These are phyloP conservation scores for Chanos chanos DNA, from an alignment of 2,797 vertebrate species.

Conservation along the genomic window DNA sequence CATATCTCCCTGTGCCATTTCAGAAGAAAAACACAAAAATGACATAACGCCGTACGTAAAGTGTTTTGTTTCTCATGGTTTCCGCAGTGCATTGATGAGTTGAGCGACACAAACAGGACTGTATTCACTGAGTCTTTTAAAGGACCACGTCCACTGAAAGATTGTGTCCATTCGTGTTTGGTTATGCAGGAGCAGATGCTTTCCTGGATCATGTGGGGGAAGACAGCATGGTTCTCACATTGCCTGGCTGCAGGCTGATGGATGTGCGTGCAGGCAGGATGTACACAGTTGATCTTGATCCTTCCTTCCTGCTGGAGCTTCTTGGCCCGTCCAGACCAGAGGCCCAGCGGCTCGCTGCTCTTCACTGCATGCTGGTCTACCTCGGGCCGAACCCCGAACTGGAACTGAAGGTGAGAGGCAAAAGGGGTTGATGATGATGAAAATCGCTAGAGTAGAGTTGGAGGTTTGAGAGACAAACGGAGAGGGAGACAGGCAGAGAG, in stretches of 20 bases:
- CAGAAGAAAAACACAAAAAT: no score
- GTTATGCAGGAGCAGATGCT: conserved; percentile 68
- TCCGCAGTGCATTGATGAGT: no score
- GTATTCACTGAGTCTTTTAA: no score
- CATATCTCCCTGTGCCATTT: no score
- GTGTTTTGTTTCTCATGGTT: no score
- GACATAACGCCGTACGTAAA: no score
- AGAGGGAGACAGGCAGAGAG: not conserved
- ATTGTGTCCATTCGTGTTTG: not conserved
- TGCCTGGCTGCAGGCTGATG: conserved; percentile 64
- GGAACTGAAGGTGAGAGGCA: conserved; percentile 68
- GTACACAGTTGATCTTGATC: conserved; percentile 65
- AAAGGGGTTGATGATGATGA: no score
- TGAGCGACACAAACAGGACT: no score
- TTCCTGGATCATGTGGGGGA: conserved; percentile 60
- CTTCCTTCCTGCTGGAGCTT: conserved; percentile 69
- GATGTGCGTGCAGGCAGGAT: conserved; percentile 72
- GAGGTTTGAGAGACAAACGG: not conserved
- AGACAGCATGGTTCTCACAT: conserved; percentile 55
- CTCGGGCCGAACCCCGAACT: conserved; percentile 65
- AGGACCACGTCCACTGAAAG: no score
- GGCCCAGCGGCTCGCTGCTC: conserved; percentile 76
- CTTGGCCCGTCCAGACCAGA: conserved; percentile 66
- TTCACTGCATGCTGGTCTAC: conserved; percentile 86
- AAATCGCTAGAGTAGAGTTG: not conserved